Conservation (phyloP, 1,140 invertebrate species). For the Chironomus striatipennis region DNA sequence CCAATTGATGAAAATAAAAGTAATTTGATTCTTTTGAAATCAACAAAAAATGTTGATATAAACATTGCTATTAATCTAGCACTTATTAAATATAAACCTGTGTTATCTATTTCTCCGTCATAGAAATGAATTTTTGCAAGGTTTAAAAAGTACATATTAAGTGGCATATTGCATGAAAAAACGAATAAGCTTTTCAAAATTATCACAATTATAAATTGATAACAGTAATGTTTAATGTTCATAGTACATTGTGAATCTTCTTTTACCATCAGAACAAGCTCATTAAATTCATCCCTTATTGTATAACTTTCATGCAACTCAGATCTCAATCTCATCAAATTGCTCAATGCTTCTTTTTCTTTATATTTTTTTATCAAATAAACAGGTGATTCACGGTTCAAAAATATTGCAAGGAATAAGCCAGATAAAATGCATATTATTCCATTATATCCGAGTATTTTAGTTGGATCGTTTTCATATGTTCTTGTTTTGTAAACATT, state of each 20-base stretch:
- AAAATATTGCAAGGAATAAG: background rate
- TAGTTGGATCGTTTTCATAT: background rate
- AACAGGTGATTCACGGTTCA: background rate
- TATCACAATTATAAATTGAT: background rate
- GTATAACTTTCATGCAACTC: background rate
- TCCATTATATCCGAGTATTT: background rate
- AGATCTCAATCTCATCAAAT: background rate
- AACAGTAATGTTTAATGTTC: background rate
- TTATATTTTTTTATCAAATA: background rate
- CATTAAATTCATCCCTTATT: background rate
- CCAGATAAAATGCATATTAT: background rate
- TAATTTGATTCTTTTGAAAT: background rate
- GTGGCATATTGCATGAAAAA: background rate
- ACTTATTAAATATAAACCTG: background rate
- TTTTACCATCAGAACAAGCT: background rate
- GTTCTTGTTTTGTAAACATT: background rate
- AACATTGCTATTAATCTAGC: background rate
- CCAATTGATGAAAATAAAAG: background rate
- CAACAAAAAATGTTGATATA: background rate
- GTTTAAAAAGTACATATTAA: background rate
- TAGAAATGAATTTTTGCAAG: background rate
- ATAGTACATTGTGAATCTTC: background rate
- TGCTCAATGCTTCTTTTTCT: background rate
- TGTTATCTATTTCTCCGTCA: background rate
- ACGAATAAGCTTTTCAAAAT: background rate